Evolutionary conservation across 2,888 invertebrate genomes (phyloP).

Genomic region (Oligia latruncula): DNA sequence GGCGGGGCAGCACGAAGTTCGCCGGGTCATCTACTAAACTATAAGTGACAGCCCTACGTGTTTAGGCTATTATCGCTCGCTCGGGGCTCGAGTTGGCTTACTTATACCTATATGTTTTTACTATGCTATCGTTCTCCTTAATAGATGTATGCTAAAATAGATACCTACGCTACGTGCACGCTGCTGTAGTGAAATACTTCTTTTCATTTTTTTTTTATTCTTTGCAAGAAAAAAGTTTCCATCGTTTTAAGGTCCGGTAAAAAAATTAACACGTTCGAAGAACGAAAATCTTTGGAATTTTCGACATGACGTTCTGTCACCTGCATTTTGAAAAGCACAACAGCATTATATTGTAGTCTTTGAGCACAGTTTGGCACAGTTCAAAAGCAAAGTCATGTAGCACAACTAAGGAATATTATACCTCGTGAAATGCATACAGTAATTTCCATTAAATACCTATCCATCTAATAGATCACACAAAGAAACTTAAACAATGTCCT

Average conservation of each 20-base stretch:
- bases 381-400: constrained; percentile 37
- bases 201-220: background rate
- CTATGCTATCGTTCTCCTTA: too few relatives aligned
- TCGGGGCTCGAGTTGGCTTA: too few relatives aligned
- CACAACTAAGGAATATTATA: background rate
- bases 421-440: background rate
- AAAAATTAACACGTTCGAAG: constrained; percentile 54
- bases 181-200: background rate
- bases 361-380: background rate
- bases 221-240: constrained; percentile 20
- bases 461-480: constrained; percentile 51
- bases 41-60: too few relatives aligned
- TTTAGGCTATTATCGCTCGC: too few relatives aligned
- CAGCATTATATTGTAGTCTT: too few relatives aligned
- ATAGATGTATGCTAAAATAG: background rate
- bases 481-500: constrained; percentile 62
- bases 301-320: constrained; percentile 43
- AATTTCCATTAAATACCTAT: background rate
- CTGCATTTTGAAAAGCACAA: constrained; percentile 7
- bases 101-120: too few relatives aligned
- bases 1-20: too few relatives aligned
- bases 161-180: background rate
- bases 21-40: too few relatives aligned
- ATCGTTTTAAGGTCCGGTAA: background rate
- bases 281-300: constrained; percentile 49